Percentiles rank a stretch among this genome's conserved stretches.
Evolutionary conservation across 2,797 vertebrate genomes (phyloP).

Genomic region (Tinamus major): DNA sequence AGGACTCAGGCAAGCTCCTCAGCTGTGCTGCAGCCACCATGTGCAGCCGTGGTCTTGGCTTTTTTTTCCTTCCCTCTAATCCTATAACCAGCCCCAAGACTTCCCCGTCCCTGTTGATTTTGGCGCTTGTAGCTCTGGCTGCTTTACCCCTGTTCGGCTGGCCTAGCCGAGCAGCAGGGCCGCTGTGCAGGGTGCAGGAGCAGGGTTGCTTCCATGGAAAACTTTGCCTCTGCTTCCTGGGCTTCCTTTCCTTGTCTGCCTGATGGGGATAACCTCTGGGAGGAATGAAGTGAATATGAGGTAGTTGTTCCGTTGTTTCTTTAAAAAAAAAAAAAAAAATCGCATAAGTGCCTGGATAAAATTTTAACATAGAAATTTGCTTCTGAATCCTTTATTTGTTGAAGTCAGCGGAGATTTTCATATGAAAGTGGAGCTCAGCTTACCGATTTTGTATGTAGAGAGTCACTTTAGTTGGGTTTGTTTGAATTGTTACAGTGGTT

Average conservation of each 20-base stretch:
- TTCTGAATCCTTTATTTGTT: neutral
- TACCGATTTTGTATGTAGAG: neutral
- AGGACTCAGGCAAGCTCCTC: neutral
- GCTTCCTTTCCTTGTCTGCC: neutral
- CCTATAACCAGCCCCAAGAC: neutral
- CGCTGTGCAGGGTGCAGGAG: neutral
- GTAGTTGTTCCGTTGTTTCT: neutral
- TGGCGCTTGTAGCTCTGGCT: neutral
- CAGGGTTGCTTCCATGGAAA: neutral
- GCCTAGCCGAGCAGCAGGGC: neutral
- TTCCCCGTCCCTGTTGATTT: neutral
- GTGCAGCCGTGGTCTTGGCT: neutral
- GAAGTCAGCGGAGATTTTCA: rapidly evolving
- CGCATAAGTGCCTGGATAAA: neutral
- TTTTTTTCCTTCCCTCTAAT: neutral
- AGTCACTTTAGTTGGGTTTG: neutral
- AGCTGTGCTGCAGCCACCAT: neutral
- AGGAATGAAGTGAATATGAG: neutral
- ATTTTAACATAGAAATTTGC: neutral
- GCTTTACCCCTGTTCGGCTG: neutral
- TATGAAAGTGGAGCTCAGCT: neutral
- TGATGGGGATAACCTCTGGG: neutral
- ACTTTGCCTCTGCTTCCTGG: neutral
- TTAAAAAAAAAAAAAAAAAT: neutral
- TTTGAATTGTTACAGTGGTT: neutral